These are phyloP conservation scores for Dromococcyx pavoninus DNA, from an alignment of 2,797 vertebrate genomes.

Conservation along the genomic window DNA sequence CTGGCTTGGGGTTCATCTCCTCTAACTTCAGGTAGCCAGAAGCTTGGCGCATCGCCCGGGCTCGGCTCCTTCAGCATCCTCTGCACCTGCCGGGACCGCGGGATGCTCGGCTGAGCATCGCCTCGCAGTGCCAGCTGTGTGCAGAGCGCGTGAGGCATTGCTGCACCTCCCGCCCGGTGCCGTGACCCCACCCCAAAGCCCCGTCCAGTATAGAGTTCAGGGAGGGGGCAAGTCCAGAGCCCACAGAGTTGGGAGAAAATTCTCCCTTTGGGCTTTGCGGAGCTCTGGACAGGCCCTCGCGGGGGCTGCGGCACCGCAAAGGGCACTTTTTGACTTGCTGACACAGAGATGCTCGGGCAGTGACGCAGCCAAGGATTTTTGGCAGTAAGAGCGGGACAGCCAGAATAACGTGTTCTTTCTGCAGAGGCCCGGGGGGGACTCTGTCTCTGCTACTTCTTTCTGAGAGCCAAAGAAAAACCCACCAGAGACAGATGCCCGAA, in stretches of 20 bases:
- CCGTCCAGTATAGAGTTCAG: rapidly evolving
- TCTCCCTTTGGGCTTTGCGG: neutral
- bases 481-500: constrained; percentile 33
- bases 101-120: neutral
- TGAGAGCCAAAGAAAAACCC: constrained; percentile 5
- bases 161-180: neutral
- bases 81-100: neutral
- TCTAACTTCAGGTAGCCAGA: rapidly evolving
- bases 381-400: neutral
- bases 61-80: neutral
- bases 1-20: neutral
- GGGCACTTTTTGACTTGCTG: neutral
- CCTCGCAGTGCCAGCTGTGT: too few species aligned
- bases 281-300: neutral
- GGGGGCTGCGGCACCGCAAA: rapidly evolving
- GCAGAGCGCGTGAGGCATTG: rapidly evolving
- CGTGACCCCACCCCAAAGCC: rapidly evolving
- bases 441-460: neutral
- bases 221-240: rapidly evolving
- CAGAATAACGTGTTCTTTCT: neutral
- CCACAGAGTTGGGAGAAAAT: neutral
- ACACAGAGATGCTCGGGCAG: neutral
- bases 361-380: neutral
- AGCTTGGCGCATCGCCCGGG: rapidly evolving
- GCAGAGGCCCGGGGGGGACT: neutral